Evolutionary conservation across 2,888 invertebrate species (phyloP).

Genomic region (Brenthis hecate): DNA sequence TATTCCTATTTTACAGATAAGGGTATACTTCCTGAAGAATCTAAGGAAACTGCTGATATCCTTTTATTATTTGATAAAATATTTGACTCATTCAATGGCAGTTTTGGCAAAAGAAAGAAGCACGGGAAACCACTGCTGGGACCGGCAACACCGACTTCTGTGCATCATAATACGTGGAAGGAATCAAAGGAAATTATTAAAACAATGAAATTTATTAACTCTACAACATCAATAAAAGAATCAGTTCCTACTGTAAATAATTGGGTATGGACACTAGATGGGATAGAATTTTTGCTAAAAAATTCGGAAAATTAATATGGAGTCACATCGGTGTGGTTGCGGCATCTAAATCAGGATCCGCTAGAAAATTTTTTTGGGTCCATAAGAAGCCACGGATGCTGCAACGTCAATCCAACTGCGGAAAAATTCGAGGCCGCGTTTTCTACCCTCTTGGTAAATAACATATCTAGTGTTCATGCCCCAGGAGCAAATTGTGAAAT

Average conservation of each 20-base stretch:
- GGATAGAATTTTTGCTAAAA: conserved; percentile 24
- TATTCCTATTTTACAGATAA: conserved; percentile 23
- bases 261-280: conserved; percentile 38
- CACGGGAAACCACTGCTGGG: conserved; percentile 29
- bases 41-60: conserved; percentile 33
- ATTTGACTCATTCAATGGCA: conserved; percentile 39
- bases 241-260: conserved; percentile 38
- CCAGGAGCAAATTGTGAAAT: conserved; percentile 40
- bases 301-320: conserved; percentile 25
- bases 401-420: conserved; percentile 36
- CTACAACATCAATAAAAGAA: conserved; percentile 7
- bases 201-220: conserved; percentile 38
- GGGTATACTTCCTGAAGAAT: conserved; percentile 24
- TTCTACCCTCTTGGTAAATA: conserved; percentile 35
- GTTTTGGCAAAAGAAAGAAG: conserved; percentile 28
- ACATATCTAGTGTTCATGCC: conserved; percentile 40
- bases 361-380: conserved; percentile 43
- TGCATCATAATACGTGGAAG: no score
- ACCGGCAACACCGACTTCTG: conserved; percentile 10
- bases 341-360: conserved; percentile 45
- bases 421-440: conserved; percentile 36
- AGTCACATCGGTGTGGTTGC: conserved; percentile 41
- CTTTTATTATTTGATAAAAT: conserved; percentile 35
- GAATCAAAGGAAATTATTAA: conserved; percentile 2
- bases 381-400: conserved; percentile 40